A percentile compares a stretch with the other conserved stretches of the same genome.
phyloP scores from a whole-genome alignment of 2,113 vertebrate genomes.

The Damaliscus lunatus region DNA sequence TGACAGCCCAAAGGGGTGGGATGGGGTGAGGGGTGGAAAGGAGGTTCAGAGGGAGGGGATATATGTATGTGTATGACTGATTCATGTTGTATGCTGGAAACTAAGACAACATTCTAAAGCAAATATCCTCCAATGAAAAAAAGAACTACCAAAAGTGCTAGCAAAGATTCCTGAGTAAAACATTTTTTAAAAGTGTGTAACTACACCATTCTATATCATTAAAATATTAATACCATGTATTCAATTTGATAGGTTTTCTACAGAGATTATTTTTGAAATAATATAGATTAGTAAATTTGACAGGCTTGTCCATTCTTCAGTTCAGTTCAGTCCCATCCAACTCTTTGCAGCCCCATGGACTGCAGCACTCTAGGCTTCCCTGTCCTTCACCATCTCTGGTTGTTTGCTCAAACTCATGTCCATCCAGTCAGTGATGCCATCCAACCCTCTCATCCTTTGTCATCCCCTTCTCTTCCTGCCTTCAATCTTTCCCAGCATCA shows the following conservation, averaged over 20 bases:
- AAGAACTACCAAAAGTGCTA: background rate
- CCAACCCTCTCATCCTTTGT: background rate
- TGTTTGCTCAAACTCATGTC: background rate
- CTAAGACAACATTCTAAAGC: background rate
- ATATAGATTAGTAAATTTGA: background rate
- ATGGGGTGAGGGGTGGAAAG: background rate
- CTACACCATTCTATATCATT: background rate
- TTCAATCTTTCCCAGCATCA: background rate
- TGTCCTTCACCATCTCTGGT: background rate
- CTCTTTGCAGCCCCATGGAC: background rate
- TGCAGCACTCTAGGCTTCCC: background rate
- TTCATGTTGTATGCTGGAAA: background rate
- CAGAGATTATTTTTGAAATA: background rate
- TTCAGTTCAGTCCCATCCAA: background rate
- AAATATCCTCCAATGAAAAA: background rate
- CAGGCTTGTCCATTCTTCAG: background rate
- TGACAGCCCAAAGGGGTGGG: background rate
- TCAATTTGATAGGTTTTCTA: background rate
- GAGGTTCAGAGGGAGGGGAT: background rate
- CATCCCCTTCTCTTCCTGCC: background rate
- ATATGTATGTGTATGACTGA: accelerated
- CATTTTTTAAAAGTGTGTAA: background rate
- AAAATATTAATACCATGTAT: background rate
- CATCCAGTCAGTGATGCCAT: background rate
- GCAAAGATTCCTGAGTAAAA: background rate